Evolutionary conservation across 2,888 invertebrate species (phyloP).

Genomic region (Deladenus siricidicola): DNA sequence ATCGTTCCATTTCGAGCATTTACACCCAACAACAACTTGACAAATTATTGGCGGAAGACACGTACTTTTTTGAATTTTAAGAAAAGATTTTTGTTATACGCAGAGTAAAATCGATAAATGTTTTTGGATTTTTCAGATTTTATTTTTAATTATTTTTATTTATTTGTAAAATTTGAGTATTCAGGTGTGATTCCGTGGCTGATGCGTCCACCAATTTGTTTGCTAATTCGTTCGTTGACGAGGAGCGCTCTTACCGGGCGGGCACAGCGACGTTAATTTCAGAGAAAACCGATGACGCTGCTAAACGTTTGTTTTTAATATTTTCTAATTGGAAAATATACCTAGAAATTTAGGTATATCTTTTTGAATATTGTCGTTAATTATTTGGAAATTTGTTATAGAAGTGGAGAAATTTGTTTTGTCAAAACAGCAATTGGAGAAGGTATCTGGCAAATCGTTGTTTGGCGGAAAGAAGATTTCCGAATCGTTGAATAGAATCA

Average conservation of each 20-base stretch:
- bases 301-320: no score
- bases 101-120: neutral
- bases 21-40: constrained; percentile 12
- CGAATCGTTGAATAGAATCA: no score
- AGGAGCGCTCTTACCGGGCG: constrained; percentile 7
- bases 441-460: no score
- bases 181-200: constrained; percentile 15
- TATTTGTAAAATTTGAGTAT: neutral
- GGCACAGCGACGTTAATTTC: neutral
- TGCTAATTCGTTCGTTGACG: constrained; percentile 1
- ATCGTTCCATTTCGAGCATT: constrained; percentile 11
- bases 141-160: neutral
- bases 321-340: no score
- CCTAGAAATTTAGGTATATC: no score
- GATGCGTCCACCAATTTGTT: constrained; percentile 11
- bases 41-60: constrained; percentile 9
- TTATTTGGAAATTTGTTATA: no score
- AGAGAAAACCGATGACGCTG: constrained; percentile 5
- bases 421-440: no score
- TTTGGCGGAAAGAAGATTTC: no score
- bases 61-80: neutral
- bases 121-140: neutral
- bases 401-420: no score
- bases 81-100: neutral
- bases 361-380: no score